phyloP scores from a whole-genome alignment of 2,113 vertebrate species.

The Stictonetta naevosa region DNA sequence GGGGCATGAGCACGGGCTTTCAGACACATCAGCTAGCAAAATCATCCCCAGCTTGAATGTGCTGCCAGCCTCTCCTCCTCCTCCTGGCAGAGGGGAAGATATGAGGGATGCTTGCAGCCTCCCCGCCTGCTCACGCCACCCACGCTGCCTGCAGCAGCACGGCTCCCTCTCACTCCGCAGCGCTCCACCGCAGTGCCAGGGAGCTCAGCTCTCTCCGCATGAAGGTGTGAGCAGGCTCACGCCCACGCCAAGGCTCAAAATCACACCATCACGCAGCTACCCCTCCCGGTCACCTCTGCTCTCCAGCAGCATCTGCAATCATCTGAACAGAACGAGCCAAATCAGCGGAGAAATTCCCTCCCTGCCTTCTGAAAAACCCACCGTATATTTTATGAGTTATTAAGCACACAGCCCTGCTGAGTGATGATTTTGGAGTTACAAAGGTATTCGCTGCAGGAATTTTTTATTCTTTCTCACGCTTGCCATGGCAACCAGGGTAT shows the following conservation, averaged over 20 bases:
- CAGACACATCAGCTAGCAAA: background rate
- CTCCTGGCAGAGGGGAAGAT: rapidly evolving
- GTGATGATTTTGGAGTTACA: slow-evolving; percentile 45
- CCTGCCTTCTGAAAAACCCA: background rate
- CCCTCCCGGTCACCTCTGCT: background rate
- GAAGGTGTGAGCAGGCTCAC: background rate
- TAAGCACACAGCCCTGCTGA: slow-evolving; percentile 46
- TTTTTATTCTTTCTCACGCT: slow-evolving; percentile 51
- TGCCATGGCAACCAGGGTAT: slow-evolving; percentile 62
- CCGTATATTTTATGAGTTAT: slow-evolving; percentile 18
- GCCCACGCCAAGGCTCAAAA: background rate
- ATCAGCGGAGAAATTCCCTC: background rate
- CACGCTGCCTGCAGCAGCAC: rapidly evolving
- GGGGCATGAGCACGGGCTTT: background rate
- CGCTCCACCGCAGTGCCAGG: rapidly evolving
- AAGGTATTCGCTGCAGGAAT: slow-evolving; percentile 50
- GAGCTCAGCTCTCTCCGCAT: background rate
- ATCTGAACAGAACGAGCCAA: background rate
- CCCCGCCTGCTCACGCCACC: background rate
- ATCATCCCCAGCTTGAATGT: rapidly evolving
- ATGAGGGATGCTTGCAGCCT: background rate
- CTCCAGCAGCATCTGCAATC: background rate
- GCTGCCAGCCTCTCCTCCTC: background rate
- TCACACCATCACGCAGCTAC: background rate
- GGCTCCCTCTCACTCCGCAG: background rate